Base-by-base conservation (phyloP, 1,140 invertebrate genomes). In the Venturia canescens region DNA sequence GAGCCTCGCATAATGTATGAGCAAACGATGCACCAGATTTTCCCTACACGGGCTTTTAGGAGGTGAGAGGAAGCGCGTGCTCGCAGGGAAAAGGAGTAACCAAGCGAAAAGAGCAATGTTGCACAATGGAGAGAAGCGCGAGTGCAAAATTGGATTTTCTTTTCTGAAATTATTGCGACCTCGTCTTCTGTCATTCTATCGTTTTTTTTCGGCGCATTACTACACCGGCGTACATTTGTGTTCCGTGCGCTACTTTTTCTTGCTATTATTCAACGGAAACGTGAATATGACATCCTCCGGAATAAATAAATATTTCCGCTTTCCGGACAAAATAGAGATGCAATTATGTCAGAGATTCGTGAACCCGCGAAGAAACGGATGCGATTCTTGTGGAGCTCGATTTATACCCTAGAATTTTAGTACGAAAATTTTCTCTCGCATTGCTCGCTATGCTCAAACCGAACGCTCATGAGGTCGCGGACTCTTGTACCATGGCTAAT, bases 1-100 rank as follows among this genome's bases (percentile, higher is more conserved):
- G 75, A 77, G 57, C n/a, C 57, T 31, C 31, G 60, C 57, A 77
- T 77, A 77, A 77, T 66, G 48, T 77, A 77, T 77, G 75, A 77
- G 57, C 57, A 60, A 66, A 21, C 75, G 48, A 44, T 77, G 75
- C 75, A 66, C 57, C 57, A 23, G 75, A 77, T 77, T 77, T 77
- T 63, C 44, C 44, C 31, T 38, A 66, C 31, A 34, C 60, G 15
- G 34, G 29, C 60, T 27, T 77, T 18, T 13, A 5, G 0, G 9
- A 16, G 9, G 29, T n/a, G 2, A 2, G 27, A 53, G 3, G 3
- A 16, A 50, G 48, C 7, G 38, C 5, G 71, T 16, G 16, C 21
- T 31, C 15, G 21, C 13, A 53, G n/a, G 57, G 53, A 31, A 69
- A 69, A 29, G 66, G 66, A 29, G 27, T 50, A 75, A 53, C 60